Conservation (phyloP, 2,113 vertebrate genomes). For the Misgurnus anguillicaudatus region DNA sequence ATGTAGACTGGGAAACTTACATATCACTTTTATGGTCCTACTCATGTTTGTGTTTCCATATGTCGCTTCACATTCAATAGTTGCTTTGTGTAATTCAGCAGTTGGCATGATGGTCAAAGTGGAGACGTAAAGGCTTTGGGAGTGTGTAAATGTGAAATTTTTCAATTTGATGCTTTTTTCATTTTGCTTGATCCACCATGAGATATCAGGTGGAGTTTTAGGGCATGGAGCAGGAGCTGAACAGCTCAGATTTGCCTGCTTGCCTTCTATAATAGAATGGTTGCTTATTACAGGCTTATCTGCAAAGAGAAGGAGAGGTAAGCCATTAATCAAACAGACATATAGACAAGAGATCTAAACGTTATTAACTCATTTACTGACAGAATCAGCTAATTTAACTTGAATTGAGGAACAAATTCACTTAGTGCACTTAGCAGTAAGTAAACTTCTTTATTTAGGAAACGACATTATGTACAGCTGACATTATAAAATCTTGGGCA, state of each 20-base stretch:
- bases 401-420: too few relatives aligned
- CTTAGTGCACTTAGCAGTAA: too few relatives aligned
- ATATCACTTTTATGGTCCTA: constrained; percentile 40
- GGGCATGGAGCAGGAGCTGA: constrained; percentile 60
- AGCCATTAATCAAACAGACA: too few relatives aligned
- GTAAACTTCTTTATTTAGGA: too few relatives aligned
- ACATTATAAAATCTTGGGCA: not conserved
- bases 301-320: not conserved
- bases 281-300: constrained; percentile 49
- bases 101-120: constrained; percentile 50
- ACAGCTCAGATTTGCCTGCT: constrained; percentile 56
- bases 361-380: too few relatives aligned
- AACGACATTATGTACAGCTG: too few relatives aligned
- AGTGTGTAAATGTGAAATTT: not conserved
- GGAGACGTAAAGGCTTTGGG: constrained; percentile 31
- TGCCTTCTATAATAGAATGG: constrained; percentile 55
- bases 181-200: constrained; percentile 50
- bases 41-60: not conserved
- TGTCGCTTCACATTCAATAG: constrained; percentile 52
- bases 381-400: too few relatives aligned
- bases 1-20: constrained; percentile 49
- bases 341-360: too few relatives aligned
- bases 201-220: constrained; percentile 45
- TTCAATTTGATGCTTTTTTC: constrained; percentile 8
- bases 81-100: constrained; percentile 42